A percentile compares a stretch with the other conserved stretches of the same genome.
Conservation (phyloP, 2,113 vertebrate genomes). For the Pelodiscus sinensis region DNA sequence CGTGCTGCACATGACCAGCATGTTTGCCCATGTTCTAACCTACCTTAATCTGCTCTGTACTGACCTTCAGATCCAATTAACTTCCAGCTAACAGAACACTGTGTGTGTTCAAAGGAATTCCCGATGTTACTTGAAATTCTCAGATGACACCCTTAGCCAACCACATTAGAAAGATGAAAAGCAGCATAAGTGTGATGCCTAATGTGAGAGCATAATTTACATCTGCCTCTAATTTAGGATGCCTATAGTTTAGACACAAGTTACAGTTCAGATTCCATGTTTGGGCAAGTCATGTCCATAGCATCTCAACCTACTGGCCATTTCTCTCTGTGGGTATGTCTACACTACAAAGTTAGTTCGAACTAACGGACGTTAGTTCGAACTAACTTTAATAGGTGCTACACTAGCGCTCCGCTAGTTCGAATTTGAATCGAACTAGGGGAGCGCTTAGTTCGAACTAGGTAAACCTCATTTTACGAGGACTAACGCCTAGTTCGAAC, state of each 20-base stretch:
- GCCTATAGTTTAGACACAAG: conserved; percentile 7
- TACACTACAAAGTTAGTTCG: no score
- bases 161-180: conserved; percentile 41
- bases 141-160: not conserved
- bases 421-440: no score
- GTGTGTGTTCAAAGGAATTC: conserved; percentile 59
- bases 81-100: conserved; percentile 48
- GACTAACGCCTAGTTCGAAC: no score
- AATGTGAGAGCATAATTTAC: not conserved
- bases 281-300: not conserved
- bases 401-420: no score
- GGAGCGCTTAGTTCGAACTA: no score
- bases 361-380: no score
- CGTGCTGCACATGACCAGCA: not conserved
- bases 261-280: not conserved
- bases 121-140: conserved; percentile 45
- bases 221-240: not conserved
- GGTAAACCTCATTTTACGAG: no score
- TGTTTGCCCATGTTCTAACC: not conserved
- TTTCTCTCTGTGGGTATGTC: not conserved
- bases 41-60: conserved; percentile 30
- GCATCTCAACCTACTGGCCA: not conserved
- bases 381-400: no score
- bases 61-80: conserved; percentile 60
- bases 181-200: not conserved